Base-by-base conservation (phyloP, 2,888 invertebrate genomes). In the Ophion costatus region DNA sequence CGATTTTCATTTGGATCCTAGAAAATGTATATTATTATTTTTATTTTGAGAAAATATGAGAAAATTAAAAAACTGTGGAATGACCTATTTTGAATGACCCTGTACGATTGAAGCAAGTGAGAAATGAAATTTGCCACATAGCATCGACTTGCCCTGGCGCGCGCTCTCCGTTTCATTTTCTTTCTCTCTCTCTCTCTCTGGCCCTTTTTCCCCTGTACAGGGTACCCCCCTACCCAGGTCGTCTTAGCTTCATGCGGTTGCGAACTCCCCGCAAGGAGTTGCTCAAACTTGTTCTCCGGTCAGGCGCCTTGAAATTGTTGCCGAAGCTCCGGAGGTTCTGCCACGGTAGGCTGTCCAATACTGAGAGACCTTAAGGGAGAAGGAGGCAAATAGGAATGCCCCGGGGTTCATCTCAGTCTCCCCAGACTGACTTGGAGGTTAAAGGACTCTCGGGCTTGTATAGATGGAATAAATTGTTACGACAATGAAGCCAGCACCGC, bases 281-380 rank as follows among this genome's bases (percentile, higher is more conserved):
- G 24, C 82, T 82, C 82, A 71, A 84, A 84, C 82, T 82, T 82
- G 71, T 82, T 79, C 84, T 67, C 79, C 75, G 82, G 79, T 82
- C 84, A 82, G 84, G 59, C 74, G 79, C 82, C 78, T 84, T 79
- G 81, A 84, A 84, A 84, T 84, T 84, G 84, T 79, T 84, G 70
- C 20, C 56, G 70, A 82, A 76, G 84, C 70, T 79, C 82, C 66
- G 66, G 71, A 66, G 51, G 38, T 64, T 76, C 45, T 45, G 29
- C 24, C 56, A 64, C 9, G 56, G 64, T 67, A 9, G 14, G 51
- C 20, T 29, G 22, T 57, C 45, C 45, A 51, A 56, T 70, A 66
- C 33, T 56, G 29, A 56, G 63, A 51, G 70, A 66, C 20, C 59
- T 67, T 61, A 17, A 66, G 73, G 14, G 17, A 57, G 73, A n/a